phyloP scores from a whole-genome alignment of 2,113 vertebrate species.

The Pseudonaja textilis region DNA sequence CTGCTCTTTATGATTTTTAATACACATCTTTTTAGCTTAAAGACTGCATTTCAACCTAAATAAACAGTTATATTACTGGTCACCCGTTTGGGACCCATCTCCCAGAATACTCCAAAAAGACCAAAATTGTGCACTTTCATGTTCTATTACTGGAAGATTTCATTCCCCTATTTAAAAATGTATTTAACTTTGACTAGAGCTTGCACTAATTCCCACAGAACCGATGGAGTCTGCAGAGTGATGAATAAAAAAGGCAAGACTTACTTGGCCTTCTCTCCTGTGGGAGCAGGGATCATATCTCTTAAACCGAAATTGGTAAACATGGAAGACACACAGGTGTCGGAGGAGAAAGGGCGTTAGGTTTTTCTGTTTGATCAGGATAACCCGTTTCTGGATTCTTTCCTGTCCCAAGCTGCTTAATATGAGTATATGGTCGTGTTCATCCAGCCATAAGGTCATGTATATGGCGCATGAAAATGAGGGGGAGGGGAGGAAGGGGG shows the following conservation, averaged over 20 bases:
- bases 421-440: neutral
- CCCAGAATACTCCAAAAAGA: neutral
- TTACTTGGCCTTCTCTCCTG: neutral
- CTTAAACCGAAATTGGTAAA: neutral
- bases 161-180: neutral
- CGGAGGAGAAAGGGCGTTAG: neutral
- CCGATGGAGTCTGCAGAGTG: neutral
- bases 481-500: neutral
- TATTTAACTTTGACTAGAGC: neutral
- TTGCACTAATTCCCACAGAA: neutral
- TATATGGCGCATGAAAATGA: neutral
- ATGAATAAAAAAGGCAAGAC: neutral
- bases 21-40: conserved; percentile 11
- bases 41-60: neutral
- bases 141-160: neutral
- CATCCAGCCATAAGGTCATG: neutral
- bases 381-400: neutral
- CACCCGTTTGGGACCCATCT: neutral
- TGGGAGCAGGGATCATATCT: neutral
- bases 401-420: neutral
- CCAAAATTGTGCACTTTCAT: neutral
- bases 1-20: conserved; percentile 38
- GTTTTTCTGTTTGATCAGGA: neutral
- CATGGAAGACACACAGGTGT: neutral
- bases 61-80: neutral